These are phyloP conservation scores for Mormoops blainvillei DNA, from an alignment of 2,113 vertebrate species.

Conservation along the genomic window DNA sequence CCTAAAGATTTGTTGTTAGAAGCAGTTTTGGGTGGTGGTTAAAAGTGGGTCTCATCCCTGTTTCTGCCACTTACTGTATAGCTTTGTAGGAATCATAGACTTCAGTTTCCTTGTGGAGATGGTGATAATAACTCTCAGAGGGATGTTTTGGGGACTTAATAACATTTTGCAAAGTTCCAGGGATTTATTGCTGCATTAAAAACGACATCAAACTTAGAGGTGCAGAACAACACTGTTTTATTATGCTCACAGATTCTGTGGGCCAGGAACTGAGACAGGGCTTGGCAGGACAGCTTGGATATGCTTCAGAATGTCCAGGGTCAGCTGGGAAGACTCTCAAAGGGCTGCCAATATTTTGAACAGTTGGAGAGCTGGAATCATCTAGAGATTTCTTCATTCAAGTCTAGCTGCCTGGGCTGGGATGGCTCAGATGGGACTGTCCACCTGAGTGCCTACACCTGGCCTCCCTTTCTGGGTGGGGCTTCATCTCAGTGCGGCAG, in stretches of 20 bases:
- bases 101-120: background rate
- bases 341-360: background rate
- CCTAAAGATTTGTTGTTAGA: background rate
- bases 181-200: background rate
- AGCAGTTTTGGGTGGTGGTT: background rate
- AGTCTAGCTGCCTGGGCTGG: background rate
- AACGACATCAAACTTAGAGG: background rate
- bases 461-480: background rate
- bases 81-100: background rate
- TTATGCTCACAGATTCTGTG: background rate
- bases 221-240: too few relatives aligned
- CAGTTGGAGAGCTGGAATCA: background rate
- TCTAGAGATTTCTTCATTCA: background rate
- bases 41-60: background rate
- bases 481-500: background rate
- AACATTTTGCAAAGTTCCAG: background rate
- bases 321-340: background rate
- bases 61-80: background rate
- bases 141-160: background rate
- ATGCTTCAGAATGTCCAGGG: background rate
- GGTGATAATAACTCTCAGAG: background rate
- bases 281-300: background rate
- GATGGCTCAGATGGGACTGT: background rate
- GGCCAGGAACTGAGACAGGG: background rate
- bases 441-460: accelerated